Conservation (phyloP, 2,797 vertebrate species). For the Diplodus puntazzo region DNA sequence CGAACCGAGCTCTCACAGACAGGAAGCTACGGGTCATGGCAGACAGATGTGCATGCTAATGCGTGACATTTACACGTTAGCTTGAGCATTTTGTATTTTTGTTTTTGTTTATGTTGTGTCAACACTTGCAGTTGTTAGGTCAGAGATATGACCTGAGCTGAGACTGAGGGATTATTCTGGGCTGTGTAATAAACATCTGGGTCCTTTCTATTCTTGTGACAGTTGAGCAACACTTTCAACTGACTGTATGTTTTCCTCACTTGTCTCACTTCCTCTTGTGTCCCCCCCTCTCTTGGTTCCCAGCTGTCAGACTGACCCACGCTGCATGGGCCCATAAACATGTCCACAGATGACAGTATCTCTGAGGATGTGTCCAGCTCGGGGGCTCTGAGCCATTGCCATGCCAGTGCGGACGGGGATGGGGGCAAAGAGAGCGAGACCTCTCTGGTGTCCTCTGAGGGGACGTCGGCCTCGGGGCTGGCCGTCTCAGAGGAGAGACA, state of each 20-base stretch:
- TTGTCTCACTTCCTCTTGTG: slow-evolving; percentile 6
- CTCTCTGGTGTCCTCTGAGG: slow-evolving; percentile 84
- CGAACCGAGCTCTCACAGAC: neutral
- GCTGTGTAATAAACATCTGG: neutral
- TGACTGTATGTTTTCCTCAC: neutral
- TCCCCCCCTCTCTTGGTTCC: slow-evolving; percentile 10
- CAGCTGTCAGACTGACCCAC: slow-evolving; percentile 75
- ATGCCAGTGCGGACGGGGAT: slow-evolving; percentile 74
- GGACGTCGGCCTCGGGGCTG: slow-evolving; percentile 80
- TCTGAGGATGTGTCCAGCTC: slow-evolving; percentile 88
- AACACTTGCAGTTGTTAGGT: neutral
- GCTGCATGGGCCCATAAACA: slow-evolving; percentile 83
- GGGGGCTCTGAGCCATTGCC: slow-evolving; percentile 80
- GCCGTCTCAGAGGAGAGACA: slow-evolving; percentile 85
- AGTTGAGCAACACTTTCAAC: neutral
- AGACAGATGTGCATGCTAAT: slow-evolving; percentile 1
- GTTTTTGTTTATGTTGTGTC: slow-evolving; percentile 16
- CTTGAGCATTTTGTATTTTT: neutral
- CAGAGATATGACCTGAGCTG: neutral
- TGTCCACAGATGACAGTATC: slow-evolving; percentile 88
- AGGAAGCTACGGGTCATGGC: neutral
- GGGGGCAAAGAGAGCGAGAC: slow-evolving; percentile 78
- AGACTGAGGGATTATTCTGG: neutral
- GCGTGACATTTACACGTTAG: neutral
- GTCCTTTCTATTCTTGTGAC: neutral